Conservation (phyloP, 2,888 invertebrate species). For the Panopea generosa region DNA sequence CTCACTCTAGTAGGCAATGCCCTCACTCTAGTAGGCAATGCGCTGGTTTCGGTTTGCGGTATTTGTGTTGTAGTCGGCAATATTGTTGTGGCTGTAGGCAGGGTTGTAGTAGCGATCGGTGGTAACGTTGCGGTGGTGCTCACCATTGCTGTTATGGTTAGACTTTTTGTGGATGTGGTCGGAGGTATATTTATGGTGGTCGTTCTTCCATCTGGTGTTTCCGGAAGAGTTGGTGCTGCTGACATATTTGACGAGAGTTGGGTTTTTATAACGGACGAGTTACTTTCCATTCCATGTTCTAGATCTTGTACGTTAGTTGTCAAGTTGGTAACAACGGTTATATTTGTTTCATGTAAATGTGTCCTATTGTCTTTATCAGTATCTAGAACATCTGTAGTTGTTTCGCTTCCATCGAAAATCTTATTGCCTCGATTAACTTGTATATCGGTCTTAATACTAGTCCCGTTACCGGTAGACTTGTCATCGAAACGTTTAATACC, state of each 20-base stretch:
- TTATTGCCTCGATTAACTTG: not conserved
- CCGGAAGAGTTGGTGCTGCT: not conserved
- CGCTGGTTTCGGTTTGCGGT: not conserved
- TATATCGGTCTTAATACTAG: not conserved
- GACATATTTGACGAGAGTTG: too few species aligned
- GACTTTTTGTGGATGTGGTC: not conserved
- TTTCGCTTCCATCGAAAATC: not conserved
- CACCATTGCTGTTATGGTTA: constrained; percentile 1
- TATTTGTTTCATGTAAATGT: not conserved
- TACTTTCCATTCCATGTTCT: too few species aligned
- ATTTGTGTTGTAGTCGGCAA: not conserved
- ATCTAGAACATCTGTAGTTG: not conserved
- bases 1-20: not conserved
- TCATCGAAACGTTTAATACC: not conserved
- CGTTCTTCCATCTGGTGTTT: not conserved
- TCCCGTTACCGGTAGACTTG: too few species aligned
- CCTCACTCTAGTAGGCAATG: not conserved
- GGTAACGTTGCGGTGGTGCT: not conserved
- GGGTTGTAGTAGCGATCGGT: not conserved
- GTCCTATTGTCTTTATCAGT: not conserved
- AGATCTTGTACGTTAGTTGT: too few species aligned
- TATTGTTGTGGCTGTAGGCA: not conserved
- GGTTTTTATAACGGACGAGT: too few species aligned
- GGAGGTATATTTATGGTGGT: not conserved
- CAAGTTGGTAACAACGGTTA: not conserved